Evolutionary conservation across 2,888 invertebrate species (phyloP), one percentile per base, ranked within the genome.

Genomic region (Matsumyia berberina): DNA sequence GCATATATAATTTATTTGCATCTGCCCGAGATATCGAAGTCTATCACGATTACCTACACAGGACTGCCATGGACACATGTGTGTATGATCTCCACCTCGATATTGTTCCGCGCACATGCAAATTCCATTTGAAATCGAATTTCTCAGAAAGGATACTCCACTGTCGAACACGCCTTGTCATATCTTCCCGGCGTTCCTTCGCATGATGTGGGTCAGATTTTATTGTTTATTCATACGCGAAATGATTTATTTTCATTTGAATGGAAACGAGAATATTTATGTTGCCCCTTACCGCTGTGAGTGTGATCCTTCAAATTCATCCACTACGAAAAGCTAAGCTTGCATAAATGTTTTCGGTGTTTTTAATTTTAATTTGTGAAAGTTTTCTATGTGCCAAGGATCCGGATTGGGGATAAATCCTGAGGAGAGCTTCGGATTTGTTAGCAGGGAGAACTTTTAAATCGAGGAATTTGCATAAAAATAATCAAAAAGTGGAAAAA

Each of bases 71-170:
- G 24, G 4, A 24, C 24, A 24, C 24, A 24, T 24, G 24, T 24
- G 24, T 24, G 24, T 24, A 24, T 4, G 4, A 24, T 24, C 4
- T 24, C 24, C 4, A 24, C 24, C 24, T 24, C 4, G 2, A 24
- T 24, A 24, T 24, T 24, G 2, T 24, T 24, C 4, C 24, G 24
- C 4, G 24, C 24, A 24, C 24, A 24, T 24, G 24, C 24, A 37
- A 66, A 66, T 64, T 64, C 35, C 62, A 35, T 46, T 35, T 64
- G 17, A 33, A 64, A 64, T 64, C 17, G 37, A 66, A 66, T 35
- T 51, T 12, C 51, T 29, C 37, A 9, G 37, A 51, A 66, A 37
- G 29, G 51, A 37, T 66, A 51, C 37, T 51, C 29, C 33, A 37
- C 33, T 17, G 19, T 46, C 5, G 2, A 60, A 46, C n/a, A 15